Base-by-base conservation (phyloP, 2,888 invertebrate species). In the Lasioglossum villosulum region DNA sequence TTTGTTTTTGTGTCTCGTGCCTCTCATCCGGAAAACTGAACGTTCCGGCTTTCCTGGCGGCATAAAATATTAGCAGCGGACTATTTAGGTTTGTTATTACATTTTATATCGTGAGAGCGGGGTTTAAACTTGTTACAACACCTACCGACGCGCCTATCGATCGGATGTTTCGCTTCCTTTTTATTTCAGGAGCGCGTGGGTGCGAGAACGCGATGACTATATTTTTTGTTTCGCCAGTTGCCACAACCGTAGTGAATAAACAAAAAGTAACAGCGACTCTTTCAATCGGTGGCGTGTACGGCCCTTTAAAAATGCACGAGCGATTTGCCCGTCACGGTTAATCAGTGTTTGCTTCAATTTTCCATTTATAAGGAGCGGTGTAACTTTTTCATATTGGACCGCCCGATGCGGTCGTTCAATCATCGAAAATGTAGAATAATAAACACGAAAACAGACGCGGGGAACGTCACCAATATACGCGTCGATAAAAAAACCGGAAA, bases 391-490 rank as follows among this genome's bases (percentile, higher is more conserved):
- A 37, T 39, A 39, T 37, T 34, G 59, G 14, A 16, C 12, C 59
- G 59, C n/a, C 19, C 34, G 66, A 19, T 19, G 34, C 66, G 30
- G 30, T 14, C 66, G 66, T 66, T 66, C 19, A 19, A 19, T 66
- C 34, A 66, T 66, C 66, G 66, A 34, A 66, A 66, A 66, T 66
- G 16, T 66, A 30, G 19, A 66, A 34, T 34, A 66, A 66, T 34
- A 66, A 66, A 66, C 34, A 66, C 8, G 2, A 19, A 34, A 66
- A 34, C 19, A 2, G 19, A 19, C 6, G 34, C 34, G 34, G 14
- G 8, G 8, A 19, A 2, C 30, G 6, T 63, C 63, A 4, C n/a
- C 19, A 12, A 27, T 56, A 27, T 56, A 5, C 59, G 27, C 27
- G 59, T 27, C 3, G 27, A 59, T 5, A 59, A 59, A 59, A 59